Conservation (phyloP, 2,113 vertebrate species). For the Montifringilla adamsi region DNA sequence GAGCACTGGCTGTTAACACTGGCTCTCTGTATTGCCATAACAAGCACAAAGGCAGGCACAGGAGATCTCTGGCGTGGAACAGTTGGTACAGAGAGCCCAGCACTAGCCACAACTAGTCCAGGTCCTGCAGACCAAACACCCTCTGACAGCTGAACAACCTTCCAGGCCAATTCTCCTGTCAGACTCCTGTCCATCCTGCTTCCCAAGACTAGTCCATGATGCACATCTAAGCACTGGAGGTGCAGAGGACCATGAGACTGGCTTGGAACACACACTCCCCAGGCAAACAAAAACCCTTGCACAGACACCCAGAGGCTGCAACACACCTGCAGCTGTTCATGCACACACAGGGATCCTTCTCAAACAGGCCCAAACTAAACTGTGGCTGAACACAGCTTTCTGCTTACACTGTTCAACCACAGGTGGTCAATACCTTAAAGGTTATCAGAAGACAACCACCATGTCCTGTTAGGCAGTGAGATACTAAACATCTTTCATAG, state of each 20-base stretch:
- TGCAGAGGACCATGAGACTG: not conserved
- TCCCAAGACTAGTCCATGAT: not conserved
- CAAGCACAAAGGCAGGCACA: not conserved
- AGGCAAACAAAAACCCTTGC: not conserved
- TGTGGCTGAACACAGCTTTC: not conserved
- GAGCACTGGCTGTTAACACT: not conserved
- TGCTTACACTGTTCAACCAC: not conserved
- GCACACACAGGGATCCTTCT: not conserved
- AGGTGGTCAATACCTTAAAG: not conserved
- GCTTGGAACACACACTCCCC: not conserved
- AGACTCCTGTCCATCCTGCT: not conserved
- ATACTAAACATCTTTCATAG: not conserved
- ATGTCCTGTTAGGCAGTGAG: not conserved
- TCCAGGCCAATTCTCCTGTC: not conserved
- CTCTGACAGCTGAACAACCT: not conserved
- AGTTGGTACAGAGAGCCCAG: not conserved
- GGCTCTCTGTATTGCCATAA: not conserved
- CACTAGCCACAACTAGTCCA: not conserved
- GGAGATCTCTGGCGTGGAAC: not conserved
- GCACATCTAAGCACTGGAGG: not conserved
- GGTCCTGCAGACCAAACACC: not conserved
- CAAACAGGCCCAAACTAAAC: not conserved
- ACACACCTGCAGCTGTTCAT: accelerated
- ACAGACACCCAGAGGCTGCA: too few relatives aligned
- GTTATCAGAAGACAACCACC: not conserved